A percentile compares a stretch with the other conserved stretches of the same genome.
These are phyloP conservation scores for Chrysodeixis includens DNA, from an alignment of 2,888 invertebrate species.

Conservation along the genomic window DNA sequence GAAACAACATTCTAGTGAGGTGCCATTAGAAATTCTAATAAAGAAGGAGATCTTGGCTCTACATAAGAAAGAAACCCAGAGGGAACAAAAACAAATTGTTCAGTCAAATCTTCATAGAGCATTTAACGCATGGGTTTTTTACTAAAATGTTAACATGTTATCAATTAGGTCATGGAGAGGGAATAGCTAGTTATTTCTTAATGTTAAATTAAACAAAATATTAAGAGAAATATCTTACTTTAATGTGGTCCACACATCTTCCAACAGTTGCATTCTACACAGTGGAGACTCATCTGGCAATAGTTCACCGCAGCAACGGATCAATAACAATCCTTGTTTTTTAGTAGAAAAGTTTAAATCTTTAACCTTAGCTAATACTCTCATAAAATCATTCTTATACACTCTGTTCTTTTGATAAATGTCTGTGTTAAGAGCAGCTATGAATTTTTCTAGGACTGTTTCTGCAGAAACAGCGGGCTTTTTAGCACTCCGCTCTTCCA, in stretches of 20 bases:
- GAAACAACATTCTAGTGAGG: too few species aligned
- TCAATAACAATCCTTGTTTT: slow-evolving; percentile 83
- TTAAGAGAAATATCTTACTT: slow-evolving; percentile 67
- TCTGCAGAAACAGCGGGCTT: slow-evolving; percentile 57
- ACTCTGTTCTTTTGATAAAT: slow-evolving; percentile 83
- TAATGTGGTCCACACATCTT: slow-evolving; percentile 88
- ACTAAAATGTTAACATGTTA: too few species aligned
- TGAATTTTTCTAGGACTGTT: slow-evolving; percentile 79
- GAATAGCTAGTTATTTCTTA: too few species aligned
- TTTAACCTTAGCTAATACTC: slow-evolving; percentile 76
- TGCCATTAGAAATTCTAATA: too few species aligned
- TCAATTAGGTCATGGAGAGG: too few species aligned
- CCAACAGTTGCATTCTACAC: slow-evolving; percentile 84
- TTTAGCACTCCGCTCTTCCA: slow-evolving; percentile 10
- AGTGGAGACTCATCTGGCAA: slow-evolving; percentile 85
- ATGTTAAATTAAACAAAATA: background rate
- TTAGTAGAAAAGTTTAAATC: slow-evolving; percentile 79
- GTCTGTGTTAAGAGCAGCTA: slow-evolving; percentile 78
- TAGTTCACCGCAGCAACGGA: slow-evolving; percentile 89
- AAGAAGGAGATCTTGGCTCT: too few species aligned
- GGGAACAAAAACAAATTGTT: too few species aligned
- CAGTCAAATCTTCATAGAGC: too few species aligned
- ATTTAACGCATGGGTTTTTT: too few species aligned
- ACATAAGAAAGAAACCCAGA: too few species aligned
- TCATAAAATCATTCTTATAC: slow-evolving; percentile 82